Evolutionary conservation across 2,113 vertebrate genomes (phyloP).

Genomic region (Xiphorhynchus elegans): DNA sequence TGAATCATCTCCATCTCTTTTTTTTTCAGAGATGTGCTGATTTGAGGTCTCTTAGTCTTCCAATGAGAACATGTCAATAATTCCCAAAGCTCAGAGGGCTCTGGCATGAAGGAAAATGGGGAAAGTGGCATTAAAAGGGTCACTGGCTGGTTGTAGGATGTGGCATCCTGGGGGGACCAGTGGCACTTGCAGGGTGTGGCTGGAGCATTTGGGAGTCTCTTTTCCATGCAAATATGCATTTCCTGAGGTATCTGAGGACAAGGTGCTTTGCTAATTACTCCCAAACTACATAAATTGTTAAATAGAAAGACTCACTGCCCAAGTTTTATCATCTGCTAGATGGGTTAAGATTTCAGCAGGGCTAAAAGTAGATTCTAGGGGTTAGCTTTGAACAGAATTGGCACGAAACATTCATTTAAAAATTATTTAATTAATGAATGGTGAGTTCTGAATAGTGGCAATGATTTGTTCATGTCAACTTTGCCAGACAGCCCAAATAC

Average conservation of each 20-base stretch:
- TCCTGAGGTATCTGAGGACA: too few relatives aligned
- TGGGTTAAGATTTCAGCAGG: neutral
- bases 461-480: neutral
- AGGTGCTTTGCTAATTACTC: neutral
- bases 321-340: neutral
- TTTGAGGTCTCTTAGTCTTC: neutral
- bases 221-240: too few relatives aligned
- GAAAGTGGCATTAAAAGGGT: too few relatives aligned
- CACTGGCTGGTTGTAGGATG: too few relatives aligned
- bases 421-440: neutral
- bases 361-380: neutral
- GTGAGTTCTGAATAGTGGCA: neutral
- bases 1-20: too few relatives aligned
- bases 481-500: neutral
- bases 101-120: too few relatives aligned
- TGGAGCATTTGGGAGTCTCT: too few relatives aligned
- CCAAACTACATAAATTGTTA: fast-evolving
- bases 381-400: neutral
- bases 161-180: too few relatives aligned
- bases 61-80: too few relatives aligned
- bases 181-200: too few relatives aligned
- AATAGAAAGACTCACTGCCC: neutral
- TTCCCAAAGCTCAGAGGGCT: too few relatives aligned
- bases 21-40: too few relatives aligned
- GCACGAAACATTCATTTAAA: fast-evolving